These are phyloP conservation scores for Botia almorhae DNA, from an alignment of 2,797 vertebrate genomes.

Conservation along the genomic window DNA sequence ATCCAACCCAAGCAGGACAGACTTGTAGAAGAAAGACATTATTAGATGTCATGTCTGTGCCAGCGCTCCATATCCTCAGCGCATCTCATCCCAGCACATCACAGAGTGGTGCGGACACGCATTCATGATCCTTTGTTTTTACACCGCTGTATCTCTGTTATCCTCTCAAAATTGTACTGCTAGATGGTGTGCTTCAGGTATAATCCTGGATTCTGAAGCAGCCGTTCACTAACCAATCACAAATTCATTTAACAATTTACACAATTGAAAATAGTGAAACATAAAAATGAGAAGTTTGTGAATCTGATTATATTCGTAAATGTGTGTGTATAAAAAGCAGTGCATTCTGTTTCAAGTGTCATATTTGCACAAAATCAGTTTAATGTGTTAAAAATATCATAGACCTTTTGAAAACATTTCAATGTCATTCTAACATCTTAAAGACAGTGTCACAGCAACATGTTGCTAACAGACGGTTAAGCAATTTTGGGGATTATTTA, in stretches of 20 bases:
- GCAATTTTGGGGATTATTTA: neutral
- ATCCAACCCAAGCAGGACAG: constrained; percentile 45
- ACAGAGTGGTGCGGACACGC: constrained; percentile 35
- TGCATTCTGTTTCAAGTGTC: too few species aligned
- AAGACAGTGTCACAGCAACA: neutral
- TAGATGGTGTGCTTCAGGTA: constrained; percentile 21
- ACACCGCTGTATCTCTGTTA: constrained; percentile 45
- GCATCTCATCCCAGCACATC: constrained; percentile 46
- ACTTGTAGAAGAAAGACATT: constrained; percentile 53
- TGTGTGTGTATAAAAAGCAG: too few species aligned
- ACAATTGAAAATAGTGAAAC: neutral
- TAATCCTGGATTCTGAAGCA: constrained; percentile 30
- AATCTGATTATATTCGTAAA: neutral
- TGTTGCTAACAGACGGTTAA: neutral
- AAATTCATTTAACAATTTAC: constrained; percentile 32
- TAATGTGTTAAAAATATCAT: too few species aligned
- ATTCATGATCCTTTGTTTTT: constrained; percentile 49
- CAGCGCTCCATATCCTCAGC: constrained; percentile 44
- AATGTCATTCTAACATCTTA: too few species aligned
- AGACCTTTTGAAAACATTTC: too few species aligned
- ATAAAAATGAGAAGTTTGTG: neutral
- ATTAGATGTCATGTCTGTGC: constrained; percentile 52
- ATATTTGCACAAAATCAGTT: too few species aligned
- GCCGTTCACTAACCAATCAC: constrained; percentile 12
- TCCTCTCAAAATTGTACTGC: constrained; percentile 46